Percentiles rank a stretch among this genome's conserved stretches.
phyloP scores from a whole-genome alignment of 2,888 invertebrate genomes.

The Rotaria macrura region DNA sequence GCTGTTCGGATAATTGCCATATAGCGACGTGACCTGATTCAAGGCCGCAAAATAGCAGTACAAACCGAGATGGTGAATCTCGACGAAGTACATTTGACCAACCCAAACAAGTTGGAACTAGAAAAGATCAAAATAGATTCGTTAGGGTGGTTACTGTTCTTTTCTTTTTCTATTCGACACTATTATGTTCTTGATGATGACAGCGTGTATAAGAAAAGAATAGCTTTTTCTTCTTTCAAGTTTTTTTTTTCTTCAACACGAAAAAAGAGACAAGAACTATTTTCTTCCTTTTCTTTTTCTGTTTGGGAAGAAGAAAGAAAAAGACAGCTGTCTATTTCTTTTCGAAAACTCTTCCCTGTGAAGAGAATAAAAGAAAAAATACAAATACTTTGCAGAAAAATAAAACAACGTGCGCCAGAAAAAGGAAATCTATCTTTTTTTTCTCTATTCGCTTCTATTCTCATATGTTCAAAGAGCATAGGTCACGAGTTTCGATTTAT shows the following conservation, averaged over 20 bases:
- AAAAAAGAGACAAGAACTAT: not conserved
- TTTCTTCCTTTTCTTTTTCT: not conserved
- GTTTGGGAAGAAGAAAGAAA: not conserved
- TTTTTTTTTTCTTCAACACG: no score
- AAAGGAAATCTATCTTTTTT: not conserved
- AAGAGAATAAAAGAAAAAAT: not conserved
- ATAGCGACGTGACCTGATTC: slow-evolving; percentile 18
- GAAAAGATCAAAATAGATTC: not conserved
- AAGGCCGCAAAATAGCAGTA: not conserved
- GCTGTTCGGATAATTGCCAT: slow-evolving; percentile 8
- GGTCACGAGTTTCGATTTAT: not conserved
- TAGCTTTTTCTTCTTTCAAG: no score
- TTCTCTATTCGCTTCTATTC: not conserved
- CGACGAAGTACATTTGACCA: slow-evolving; percentile 8
- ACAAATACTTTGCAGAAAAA: not conserved
- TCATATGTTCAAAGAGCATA: not conserved
- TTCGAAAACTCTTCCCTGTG: not conserved
- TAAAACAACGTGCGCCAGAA: not conserved
- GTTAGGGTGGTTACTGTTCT: not conserved
- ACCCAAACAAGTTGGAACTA: slow-evolving; percentile 14
- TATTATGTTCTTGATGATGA: not conserved
- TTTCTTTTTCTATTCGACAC: not conserved
- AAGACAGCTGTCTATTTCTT: not conserved
- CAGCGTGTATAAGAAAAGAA: not conserved
- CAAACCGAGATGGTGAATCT: slow-evolving; percentile 16